Evolutionary conservation across 2,888 invertebrate genomes (phyloP).

Genomic region (Agapetus fuscipes): DNA sequence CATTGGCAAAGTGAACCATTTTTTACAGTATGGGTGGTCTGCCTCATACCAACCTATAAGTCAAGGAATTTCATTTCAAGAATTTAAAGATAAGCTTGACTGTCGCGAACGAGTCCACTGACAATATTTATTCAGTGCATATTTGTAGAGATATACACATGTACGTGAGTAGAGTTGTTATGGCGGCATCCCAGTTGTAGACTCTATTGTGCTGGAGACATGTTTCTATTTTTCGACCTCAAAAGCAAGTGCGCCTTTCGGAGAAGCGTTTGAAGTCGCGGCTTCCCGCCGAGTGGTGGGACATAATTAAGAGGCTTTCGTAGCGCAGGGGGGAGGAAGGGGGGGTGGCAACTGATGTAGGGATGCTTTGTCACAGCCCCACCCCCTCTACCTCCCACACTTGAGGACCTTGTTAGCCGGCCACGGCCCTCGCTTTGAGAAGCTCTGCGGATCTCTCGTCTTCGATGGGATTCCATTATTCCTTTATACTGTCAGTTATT

Average conservation of each 20-base stretch:
- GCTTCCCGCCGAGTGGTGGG: background rate
- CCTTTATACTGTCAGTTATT: too few relatives aligned
- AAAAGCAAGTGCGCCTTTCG: conserved; percentile 1
- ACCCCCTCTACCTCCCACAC: background rate
- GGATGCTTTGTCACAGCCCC: conserved; percentile 13
- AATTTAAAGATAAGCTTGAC: too few relatives aligned
- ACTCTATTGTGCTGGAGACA: background rate
- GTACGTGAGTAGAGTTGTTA: too few relatives aligned
- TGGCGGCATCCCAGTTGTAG: too few relatives aligned
- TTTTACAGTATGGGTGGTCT: too few relatives aligned
- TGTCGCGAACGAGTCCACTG: too few relatives aligned
- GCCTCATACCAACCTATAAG: too few relatives aligned
- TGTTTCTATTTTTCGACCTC: background rate
- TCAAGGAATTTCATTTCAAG: too few relatives aligned
- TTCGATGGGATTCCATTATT: background rate
- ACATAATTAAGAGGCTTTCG: conserved; percentile 10
- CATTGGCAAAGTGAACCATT: too few relatives aligned
- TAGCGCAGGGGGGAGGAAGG: background rate
- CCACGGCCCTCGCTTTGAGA: conserved; percentile 12
- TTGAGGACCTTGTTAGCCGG: conserved; percentile 16
- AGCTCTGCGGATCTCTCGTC: background rate
- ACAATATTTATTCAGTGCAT: too few relatives aligned
- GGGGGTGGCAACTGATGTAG: conserved; percentile 9
- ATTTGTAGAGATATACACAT: too few relatives aligned
- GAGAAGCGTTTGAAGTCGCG: background rate